A percentile compares a stretch with the other conserved stretches of the same genome.
These are phyloP conservation scores for Cephus cinctus DNA, from an alignment of 1,140 invertebrate genomes.

Conservation along the genomic window DNA sequence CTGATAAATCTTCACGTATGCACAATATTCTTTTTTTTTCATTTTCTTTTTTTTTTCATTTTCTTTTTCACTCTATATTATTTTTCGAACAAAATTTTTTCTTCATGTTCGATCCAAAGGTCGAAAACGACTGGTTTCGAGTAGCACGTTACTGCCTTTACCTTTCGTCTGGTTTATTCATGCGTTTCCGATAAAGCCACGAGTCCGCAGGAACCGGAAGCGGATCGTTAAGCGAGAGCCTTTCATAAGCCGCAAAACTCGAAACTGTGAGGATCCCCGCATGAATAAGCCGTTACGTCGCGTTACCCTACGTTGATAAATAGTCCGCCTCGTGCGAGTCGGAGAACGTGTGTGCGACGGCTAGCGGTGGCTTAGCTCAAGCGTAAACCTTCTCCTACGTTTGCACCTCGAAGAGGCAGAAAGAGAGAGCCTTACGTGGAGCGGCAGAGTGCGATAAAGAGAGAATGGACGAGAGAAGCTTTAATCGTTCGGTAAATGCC, in stretches of 20 bases:
- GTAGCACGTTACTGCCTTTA: no score
- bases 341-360: constrained; percentile 32
- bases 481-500: constrained; percentile 41
- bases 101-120: no score
- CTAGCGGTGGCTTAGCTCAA: constrained; percentile 30
- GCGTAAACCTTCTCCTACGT: constrained; percentile 26
- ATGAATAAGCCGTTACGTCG: constrained; percentile 49
- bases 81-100: no score
- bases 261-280: constrained; percentile 35
- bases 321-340: constrained; percentile 21
- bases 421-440: no score
- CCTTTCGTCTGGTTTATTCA: no score
- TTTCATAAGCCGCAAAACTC: constrained; percentile 26
- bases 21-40: no score
- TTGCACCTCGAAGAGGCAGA: no score
- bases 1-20: background rate
- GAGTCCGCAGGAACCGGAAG: constrained; percentile 21
- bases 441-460: no score
- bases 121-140: no score
- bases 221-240: constrained; percentile 38
- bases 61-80: no score
- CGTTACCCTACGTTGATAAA: constrained; percentile 44
- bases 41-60: no score
- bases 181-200: background rate
- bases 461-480: no score